Percentiles rank a stretch among this genome's conserved stretches.
Evolutionary conservation across 2,797 vertebrate species (phyloP).

Genomic region (Urophycis tenuis): DNA sequence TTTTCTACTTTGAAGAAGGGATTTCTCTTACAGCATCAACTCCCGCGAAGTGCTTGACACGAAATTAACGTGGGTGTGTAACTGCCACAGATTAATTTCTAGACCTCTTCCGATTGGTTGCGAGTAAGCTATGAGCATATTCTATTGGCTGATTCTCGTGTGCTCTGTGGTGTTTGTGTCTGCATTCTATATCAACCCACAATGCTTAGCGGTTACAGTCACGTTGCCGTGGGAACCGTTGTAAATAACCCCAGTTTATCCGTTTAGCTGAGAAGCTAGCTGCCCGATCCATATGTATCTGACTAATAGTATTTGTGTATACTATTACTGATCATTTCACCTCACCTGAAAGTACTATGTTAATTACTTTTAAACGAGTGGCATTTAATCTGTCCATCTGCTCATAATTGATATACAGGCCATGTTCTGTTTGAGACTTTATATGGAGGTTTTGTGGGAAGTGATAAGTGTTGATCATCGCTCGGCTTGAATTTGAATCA

Average conservation of each 20-base stretch:
- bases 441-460: neutral
- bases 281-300: neutral
- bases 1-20: slow-evolving; percentile 35
- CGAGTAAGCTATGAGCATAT: neutral
- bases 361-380: neutral
- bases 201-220: slow-evolving; percentile 57
- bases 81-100: slow-evolving; percentile 44
- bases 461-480: neutral
- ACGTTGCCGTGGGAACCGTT: slow-evolving; percentile 47
- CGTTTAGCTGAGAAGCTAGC: too few relatives aligned
- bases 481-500: neutral
- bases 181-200: slow-evolving; percentile 75
- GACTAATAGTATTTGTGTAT: neutral
- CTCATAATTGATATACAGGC: neutral
- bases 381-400: neutral
- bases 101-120: slow-evolving; percentile 52
- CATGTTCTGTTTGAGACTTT: neutral
- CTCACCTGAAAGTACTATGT: neutral
- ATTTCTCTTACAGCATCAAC: slow-evolving; percentile 52
- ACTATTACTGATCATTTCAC: neutral
- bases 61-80: slow-evolving; percentile 71
- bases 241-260: slow-evolving; percentile 41
- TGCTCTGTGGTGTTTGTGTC: slow-evolving; percentile 55
- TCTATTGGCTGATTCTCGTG: slow-evolving; percentile 49
- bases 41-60: slow-evolving; percentile 70